Evolutionary conservation across 2,113 vertebrate species (phyloP), one percentile per base, ranked within the genome.

Genomic region (Antechinus flavipes): DNA sequence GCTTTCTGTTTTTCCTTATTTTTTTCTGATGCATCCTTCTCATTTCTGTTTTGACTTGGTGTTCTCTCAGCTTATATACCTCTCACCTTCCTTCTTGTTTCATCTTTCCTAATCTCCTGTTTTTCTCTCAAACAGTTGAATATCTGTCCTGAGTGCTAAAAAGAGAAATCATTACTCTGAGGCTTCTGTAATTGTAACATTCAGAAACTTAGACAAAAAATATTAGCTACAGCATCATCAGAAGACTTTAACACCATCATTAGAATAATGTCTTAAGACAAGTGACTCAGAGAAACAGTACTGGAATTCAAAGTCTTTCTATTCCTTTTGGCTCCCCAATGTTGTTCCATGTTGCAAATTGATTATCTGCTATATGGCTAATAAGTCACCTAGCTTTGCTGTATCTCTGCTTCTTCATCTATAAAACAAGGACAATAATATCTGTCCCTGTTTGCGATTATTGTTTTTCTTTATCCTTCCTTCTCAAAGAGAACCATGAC

Each of bases 91-190:
- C 50, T 35, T 53, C 47, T 54, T 42, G 0, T 89, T 90, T 95
- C 93, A 27, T 95, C 56, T 49, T 90, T 90, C 22, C 46, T 95
- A 90, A 54, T 27, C 24, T 93, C 46, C 56, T 8, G 53, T 96
- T 96, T 47, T 16, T 54, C 1, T 61, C 24, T 97, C 92, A 89
- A 16, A 46, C 10, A 58, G 47, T 96, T 97, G 93, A 1, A 49
- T 96, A 94, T 93, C 58, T 90, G 94, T 3, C 92, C 50, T 94
- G 91, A 54, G n/a, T 47, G 24, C 93, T 94, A 92, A 92, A 92
- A 12, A 94, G 53, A 54, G n/a, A 91, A 91, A 27, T 14, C 90
- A n/a, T 89, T 58, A 10, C 55, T 95, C 90, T 61, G 26, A 47
- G 54, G n/a, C 12, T 95, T 14, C 52, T 27, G 42, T 35, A 27